Evolutionary conservation across 2,888 invertebrate species (phyloP).

Genomic region (Anodontia alba): DNA sequence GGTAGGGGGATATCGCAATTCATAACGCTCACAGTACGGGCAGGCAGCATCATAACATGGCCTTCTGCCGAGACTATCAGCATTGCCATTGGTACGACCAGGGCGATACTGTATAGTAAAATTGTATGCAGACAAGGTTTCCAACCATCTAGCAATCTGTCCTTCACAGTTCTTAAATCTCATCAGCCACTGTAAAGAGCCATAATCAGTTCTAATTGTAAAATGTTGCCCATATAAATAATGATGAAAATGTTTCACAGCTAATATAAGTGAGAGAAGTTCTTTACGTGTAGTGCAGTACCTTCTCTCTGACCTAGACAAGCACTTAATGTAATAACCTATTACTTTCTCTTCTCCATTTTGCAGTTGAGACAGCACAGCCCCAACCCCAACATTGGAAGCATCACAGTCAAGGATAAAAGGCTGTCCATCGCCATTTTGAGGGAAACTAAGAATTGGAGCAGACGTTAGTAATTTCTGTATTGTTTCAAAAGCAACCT

Average conservation of each 20-base stretch:
- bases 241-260: conserved; percentile 43
- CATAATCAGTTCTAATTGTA: conserved; percentile 42
- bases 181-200: conserved; percentile 38
- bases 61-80: no score
- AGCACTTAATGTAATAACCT: conserved; percentile 29
- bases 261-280: conserved; percentile 37
- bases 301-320: conserved; percentile 32
- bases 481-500: conserved; percentile 1
- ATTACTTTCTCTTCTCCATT: conserved; percentile 36
- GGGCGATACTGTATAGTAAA: no score
- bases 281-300: conserved; percentile 49
- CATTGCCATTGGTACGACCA: no score
- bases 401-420: conserved; percentile 38
- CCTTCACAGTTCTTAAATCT: no score
- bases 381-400: conserved; percentile 21
- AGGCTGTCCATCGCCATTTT: background rate
- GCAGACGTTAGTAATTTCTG: background rate
- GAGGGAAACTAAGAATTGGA: background rate
- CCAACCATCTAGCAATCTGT: no score
- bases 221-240: conserved; percentile 44
- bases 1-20: no score
- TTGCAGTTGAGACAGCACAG: conserved; percentile 40
- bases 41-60: no score
- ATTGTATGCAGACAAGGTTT: no score
- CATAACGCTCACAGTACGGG: no score